Base-by-base conservation (phyloP, 2,888 invertebrate species). In the Drepana falcataria region DNA sequence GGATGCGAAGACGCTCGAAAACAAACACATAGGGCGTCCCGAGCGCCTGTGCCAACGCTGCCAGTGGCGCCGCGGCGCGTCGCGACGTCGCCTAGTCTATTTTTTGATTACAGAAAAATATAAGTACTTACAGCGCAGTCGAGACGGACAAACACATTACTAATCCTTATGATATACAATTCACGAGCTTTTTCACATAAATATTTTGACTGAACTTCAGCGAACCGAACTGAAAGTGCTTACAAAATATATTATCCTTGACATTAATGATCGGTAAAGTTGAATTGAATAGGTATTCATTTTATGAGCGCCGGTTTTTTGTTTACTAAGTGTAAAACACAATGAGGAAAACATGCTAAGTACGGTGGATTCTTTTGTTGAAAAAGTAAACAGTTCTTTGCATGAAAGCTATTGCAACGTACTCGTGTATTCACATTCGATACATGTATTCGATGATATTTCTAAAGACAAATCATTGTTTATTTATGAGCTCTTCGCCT, bases 1-100 rank as follows among this genome's bases (percentile, higher is more conserved):
- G 85, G 86, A 86, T 83, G 85, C 74, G 85, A 83, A 87, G 87
- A 87, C 78, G 81, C 80, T 78, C 82, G 77, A 83, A 83, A 87
- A 87, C 89, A 88, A 85, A 84, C 78, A 81, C 65, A 72, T 60
- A 55, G 48, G 68, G 75, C 76, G 73, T 77, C 77, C 77, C 37
- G 37, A 44, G 44, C 44, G 9, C 9, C 44, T 74, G 85, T 87
- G 89, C 90, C 89, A 90, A 85, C 77, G 74, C 57, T 65, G 74
- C 73, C 73, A 65, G 83, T 81, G 84, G 86, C 86, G 87, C 83
- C 81, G 86, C 85, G 87, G 81, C 81, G 73, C 76, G 61, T 56
- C 59, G 53, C 57, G 56, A 59, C 58, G 75, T 76, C 81, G 76
- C 72, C 73, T 69, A 57, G 62, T 77, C 81, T 83, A 82, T 79